Evolutionary conservation across 2,113 vertebrate genomes (phyloP), one percentile per base, ranked within the genome.

Genomic region (Ailurus styani): DNA sequence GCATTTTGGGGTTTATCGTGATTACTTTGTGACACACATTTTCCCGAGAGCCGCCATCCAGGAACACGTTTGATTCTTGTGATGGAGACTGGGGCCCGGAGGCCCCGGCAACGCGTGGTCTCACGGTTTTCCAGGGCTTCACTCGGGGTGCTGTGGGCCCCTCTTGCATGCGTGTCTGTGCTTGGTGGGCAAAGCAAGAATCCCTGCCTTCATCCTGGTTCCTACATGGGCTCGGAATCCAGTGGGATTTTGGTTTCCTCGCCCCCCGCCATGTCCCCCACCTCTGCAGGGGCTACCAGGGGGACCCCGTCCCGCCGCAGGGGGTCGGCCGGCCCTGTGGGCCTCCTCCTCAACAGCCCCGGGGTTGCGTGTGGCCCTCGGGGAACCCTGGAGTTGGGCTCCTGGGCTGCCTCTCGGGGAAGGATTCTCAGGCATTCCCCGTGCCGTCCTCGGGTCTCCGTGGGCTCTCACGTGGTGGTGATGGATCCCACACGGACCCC

Each of bases 91-190:
- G 29, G 73, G 73, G 31, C 31, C 62, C 62, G 2, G 29, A 31
- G 62, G 62, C 62, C 55, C 55, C 3, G 21, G 10, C 2, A 12
- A 29, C 3, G 3, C 2, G 14, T 17, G 62, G 62, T 66, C 62
- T 66, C 31, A 37, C 2, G 40, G 31, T 45, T 62, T 72, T 42
- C 47, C 31, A 4, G 62, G n/a, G 12, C 66, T 93, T 31, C 34
- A 17, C 3, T 37, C 45, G 0, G 87, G 37, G 4, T 23, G 25
- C 21, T 57, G 18, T 0, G 4, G 23, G 27, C 0, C 6, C 4
- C 0, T 34, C 23, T 55, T 47, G 5, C 14, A 31, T 62, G 7
- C 27, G 4, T 62, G 27, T 73, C 29, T 54, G 50, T 42, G 27
- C 60, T 1, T 37, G 81, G 20, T 5, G 55, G 78, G 50, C 70